Conservation (phyloP, 2,113 vertebrate genomes). For the Platysternon megacephalum region DNA sequence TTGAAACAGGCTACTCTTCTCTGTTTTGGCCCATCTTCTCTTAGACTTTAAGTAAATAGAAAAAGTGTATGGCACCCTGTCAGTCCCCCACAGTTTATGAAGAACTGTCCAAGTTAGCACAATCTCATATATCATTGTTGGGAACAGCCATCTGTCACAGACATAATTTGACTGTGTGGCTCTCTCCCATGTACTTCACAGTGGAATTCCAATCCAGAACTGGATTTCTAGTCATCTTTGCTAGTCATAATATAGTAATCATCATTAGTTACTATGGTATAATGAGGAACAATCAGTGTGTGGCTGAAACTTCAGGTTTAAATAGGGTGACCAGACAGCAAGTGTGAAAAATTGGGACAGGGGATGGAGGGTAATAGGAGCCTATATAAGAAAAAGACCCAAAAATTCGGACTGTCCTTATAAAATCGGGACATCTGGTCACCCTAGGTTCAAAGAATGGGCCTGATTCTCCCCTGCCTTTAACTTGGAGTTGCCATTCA, state of each 20-base stretch:
- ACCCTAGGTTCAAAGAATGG: not conserved
- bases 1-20: conserved; percentile 60
- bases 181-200: conserved; percentile 31
- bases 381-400: too few relatives aligned
- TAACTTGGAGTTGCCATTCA: not conserved
- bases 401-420: too few relatives aligned
- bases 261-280: not conserved
- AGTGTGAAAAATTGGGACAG: too few relatives aligned
- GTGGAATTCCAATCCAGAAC: not conserved
- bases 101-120: conserved; percentile 70
- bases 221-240: not conserved
- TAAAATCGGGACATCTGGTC: too few relatives aligned
- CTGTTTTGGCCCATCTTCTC: conserved; percentile 64
- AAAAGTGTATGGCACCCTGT: conserved; percentile 72
- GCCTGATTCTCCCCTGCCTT: not conserved
- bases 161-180: conserved; percentile 49
- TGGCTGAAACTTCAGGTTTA: not conserved
- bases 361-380: too few relatives aligned
- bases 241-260: not conserved
- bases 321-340: too few relatives aligned
- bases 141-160: conserved; percentile 72
- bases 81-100: conserved; percentile 67
- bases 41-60: conserved; percentile 74
- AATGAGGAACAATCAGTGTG: not conserved
- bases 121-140: conserved; percentile 67